Percentiles rank a stretch among this genome's conserved stretches.
Conservation (phyloP, 2,113 vertebrate species). For the Thymallus thymallus region DNA sequence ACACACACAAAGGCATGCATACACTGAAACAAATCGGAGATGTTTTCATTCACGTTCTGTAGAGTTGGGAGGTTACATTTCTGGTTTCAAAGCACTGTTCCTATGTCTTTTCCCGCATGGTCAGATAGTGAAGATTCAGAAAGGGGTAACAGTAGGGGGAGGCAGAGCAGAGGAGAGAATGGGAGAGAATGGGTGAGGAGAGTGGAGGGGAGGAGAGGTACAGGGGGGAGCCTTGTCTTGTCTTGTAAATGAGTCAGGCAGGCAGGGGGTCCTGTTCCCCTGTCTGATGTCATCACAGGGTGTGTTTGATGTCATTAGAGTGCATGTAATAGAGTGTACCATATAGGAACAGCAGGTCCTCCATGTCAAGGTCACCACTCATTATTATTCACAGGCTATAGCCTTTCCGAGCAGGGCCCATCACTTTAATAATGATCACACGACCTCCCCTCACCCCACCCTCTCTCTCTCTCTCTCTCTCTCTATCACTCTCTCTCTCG, state of each 20-base stretch:
- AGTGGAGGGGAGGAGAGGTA: not conserved
- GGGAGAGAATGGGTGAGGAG: not conserved
- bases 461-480: too few relatives aligned
- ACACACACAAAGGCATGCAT: slow-evolving; percentile 4
- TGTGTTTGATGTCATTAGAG: slow-evolving; percentile 14
- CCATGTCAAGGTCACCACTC: slow-evolving; percentile 62
- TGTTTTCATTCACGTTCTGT: too few relatives aligned
- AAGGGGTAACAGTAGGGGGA: not conserved
- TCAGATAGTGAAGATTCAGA: not conserved
- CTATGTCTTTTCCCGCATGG: too few relatives aligned
- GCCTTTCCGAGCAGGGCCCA: slow-evolving; percentile 14
- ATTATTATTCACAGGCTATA: slow-evolving; percentile 59
- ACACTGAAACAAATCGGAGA: not conserved
- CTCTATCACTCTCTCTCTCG: too few relatives aligned
- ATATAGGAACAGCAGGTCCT: slow-evolving; percentile 27
- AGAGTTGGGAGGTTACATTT: too few relatives aligned
- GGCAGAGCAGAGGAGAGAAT: not conserved
- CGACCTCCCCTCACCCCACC: not conserved
- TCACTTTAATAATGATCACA: slow-evolving; percentile 30
- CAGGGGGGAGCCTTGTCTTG: not conserved
- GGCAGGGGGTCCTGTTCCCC: slow-evolving; percentile 43
- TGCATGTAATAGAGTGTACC: slow-evolving; percentile 16
- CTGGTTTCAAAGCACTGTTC: too few relatives aligned
- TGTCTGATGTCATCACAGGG: slow-evolving; percentile 62
- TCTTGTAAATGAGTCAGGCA: slow-evolving; percentile 21